These are phyloP conservation scores for Watersipora subatra DNA, from an alignment of 1,140 invertebrate genomes.

Conservation along the genomic window DNA sequence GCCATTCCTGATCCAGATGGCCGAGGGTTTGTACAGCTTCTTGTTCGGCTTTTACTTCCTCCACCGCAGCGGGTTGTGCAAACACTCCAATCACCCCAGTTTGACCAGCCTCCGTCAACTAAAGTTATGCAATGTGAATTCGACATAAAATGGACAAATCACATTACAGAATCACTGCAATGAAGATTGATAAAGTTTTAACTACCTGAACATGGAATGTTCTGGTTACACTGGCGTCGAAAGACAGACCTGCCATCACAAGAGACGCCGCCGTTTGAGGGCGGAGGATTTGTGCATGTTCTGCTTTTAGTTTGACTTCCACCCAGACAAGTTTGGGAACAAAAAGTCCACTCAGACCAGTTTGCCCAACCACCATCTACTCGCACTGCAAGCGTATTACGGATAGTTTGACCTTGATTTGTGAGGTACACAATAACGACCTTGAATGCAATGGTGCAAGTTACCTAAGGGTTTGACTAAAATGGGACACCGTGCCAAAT, in stretches of 20 bases:
- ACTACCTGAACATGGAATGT: conserved; percentile 19
- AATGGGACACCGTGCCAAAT: too few species aligned
- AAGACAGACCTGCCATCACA: conserved; percentile 20
- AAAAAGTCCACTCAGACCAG: conserved; percentile 14
- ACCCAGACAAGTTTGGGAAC: conserved; percentile 11
- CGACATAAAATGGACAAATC: too few species aligned
- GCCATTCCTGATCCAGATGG: conserved; percentile 19
- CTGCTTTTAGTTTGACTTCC: conserved; percentile 8
- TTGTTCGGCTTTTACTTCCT: conserved; percentile 17
- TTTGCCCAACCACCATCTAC: conserved; percentile 15
- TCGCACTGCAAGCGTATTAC: too few species aligned
- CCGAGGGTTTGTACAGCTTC: conserved; percentile 26
- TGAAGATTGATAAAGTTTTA: conserved; percentile 18
- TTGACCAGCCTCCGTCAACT: conserved; percentile 29
- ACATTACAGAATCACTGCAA: too few species aligned
- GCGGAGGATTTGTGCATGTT: conserved; percentile 13
- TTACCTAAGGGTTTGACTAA: too few species aligned
- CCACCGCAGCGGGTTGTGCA: conserved; percentile 27
- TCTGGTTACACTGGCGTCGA: conserved; percentile 13
- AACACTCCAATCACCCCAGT: conserved; percentile 23
- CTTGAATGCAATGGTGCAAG: too few species aligned
- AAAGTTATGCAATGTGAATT: too few species aligned
- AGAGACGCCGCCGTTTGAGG: conserved; percentile 17
- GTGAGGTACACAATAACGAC: too few species aligned
- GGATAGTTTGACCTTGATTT: too few species aligned